phyloP scores from a whole-genome alignment of 2,888 invertebrate genomes.

The Drosophila ustulata region DNA sequence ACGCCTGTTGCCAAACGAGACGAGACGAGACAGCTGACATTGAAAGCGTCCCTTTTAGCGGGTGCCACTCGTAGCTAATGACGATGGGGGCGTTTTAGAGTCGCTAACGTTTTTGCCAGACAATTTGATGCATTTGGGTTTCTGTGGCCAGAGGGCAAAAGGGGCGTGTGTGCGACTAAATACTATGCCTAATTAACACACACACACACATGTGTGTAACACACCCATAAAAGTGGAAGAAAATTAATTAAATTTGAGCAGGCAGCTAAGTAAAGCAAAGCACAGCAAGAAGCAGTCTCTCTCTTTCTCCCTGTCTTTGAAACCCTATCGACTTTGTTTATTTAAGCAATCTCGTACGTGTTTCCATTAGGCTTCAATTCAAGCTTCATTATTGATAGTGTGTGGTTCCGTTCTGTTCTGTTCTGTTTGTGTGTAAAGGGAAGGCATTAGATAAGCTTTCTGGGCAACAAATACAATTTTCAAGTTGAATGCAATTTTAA shows the following conservation, averaged over 20 bases:
- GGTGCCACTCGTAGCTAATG: constrained; percentile 31
- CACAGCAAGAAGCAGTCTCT: constrained; percentile 13
- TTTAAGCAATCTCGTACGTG: constrained; percentile 74
- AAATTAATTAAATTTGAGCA: constrained; percentile 76
- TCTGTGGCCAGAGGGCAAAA: constrained; percentile 28
- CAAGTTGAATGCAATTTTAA: constrained; percentile 81
- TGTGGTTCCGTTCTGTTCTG: background rate
- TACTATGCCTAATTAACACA: constrained; percentile 72
- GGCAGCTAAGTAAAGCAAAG: constrained; percentile 16
- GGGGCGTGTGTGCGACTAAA: constrained; percentile 67
- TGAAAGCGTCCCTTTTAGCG: constrained; percentile 45
- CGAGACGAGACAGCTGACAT: constrained; percentile 57
- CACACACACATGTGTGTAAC: constrained; percentile 29
- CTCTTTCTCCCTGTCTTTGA: background rate
- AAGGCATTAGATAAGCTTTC: constrained; percentile 36
- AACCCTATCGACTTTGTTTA: constrained; percentile 42
- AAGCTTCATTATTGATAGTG: constrained; percentile 71
- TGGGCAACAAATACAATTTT: constrained; percentile 74
- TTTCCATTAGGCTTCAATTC: constrained; percentile 80
- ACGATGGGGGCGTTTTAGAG: constrained; percentile 50
- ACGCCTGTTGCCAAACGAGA: constrained; percentile 57
- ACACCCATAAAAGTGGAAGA: constrained; percentile 64
- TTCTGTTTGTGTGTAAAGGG: background rate
- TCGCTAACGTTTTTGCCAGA: constrained; percentile 62
- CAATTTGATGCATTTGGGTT: constrained; percentile 73